Base-by-base conservation (phyloP, 1,140 invertebrate species). In the Ctenoplectra terminalis region DNA sequence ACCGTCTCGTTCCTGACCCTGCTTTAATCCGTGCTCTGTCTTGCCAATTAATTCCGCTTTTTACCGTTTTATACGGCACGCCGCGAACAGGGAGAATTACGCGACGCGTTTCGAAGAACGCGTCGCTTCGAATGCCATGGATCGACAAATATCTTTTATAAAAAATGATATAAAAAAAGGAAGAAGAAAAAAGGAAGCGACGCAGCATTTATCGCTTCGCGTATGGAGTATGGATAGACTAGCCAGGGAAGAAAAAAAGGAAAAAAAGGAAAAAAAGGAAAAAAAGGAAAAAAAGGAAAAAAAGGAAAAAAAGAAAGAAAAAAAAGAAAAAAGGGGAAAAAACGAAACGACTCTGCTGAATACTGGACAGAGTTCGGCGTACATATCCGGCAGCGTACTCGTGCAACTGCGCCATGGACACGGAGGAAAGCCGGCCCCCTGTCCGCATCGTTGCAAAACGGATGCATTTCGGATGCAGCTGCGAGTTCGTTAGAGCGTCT, bases 401-500 rank as follows among this genome's bases (percentile, higher is more conserved):
- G 37, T 60, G 56, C 81, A 73, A 72, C 81, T 34, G 54, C 63
- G n/a, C 66, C 70, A 52, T 54, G 66, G 56, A 83, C 74, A 66
- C 74, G 67, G 73, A 85, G 73, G 34, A 81, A 75, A 69, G 23
- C 11, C 70, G 34, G 37, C n/a, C 63, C 50, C 26, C 73, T 29
- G 52, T 79, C 54, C 67, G 61, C 61, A 69, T 67, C 67, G 85
- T 71, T 74, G 72, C 66, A 79, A 87, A 86, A 87, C 85, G 86
- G 86, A 88, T 83, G 86, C 84, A 89, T 90, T 90, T 90, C 78
- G 86, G 87, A 90, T 89, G 87, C 82, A 90, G 86, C 86, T 88
- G 88, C 90, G 86, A 89, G 91, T 92, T 92, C 91, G 92, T 92
- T 93, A 92, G 91, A 90, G 89, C 88, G 84, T 91, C 88, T 91